Base-by-base conservation (phyloP, 2,113 vertebrate genomes). In the Mesocricetus auratus region DNA sequence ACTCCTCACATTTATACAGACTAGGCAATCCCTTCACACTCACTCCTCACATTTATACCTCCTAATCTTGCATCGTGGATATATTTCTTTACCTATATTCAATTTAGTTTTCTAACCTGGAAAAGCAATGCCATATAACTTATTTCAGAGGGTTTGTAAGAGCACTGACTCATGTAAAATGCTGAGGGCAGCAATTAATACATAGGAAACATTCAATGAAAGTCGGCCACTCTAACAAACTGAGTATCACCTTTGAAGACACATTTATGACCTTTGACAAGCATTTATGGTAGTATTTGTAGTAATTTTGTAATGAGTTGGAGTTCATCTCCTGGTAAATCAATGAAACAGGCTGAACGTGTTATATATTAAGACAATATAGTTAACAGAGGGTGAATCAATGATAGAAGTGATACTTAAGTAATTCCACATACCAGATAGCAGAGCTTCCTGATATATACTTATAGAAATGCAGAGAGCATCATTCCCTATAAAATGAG, bases 401-500 rank as follows among this genome's bases (percentile, higher is more conserved):
- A 45, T 91, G 19, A 77, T 17, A 82, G 81, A 56, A 33, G 22
- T 79, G 21, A 36, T 79, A 66, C 47, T 66, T 91, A 68, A 83
- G 66, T 68, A 88, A 92, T 79, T 31, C 58, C 90, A 60, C 0
- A 60, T 26, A 33, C 60, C 89, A 90, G 66, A 56, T 13, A 62
- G 58, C 0, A 0, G 26, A 95, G 39, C 21, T 91, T 62, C 86
- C 81, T 19, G 78, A 93, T 47, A 90, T 92, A 31, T 85, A 31
- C 95, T 97, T 96, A 4, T 60, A 95, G 9, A 94, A 74, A 58
- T 53, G 47, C 42, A 62, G 79, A 31, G 11, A 45, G 3, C 11
- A 64, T 33, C 45, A n/a, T 94, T n/a, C 36, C 36, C 31, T 86
- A 13, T 45, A 62, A 93, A 79, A 45, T 45, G 31, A 91, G 47